A percentile compares a stretch with the other conserved stretches of the same genome.
Evolutionary conservation across 1,140 invertebrate genomes (phyloP).

Genomic region (Hyles vespertilio): DNA sequence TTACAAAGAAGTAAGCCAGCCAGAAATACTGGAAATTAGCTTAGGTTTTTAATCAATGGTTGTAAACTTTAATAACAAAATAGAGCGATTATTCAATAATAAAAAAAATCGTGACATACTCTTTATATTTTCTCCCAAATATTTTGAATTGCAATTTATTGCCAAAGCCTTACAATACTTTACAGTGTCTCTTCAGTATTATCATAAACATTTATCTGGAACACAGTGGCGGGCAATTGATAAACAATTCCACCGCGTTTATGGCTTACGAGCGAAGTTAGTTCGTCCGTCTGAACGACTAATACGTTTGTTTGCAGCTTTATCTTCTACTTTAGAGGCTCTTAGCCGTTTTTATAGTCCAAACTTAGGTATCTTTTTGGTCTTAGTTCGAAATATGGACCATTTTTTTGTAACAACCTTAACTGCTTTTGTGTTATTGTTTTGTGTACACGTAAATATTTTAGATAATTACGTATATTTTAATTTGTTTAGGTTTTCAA

Average conservation of each 20-base stretch:
- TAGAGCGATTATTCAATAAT: too few relatives aligned
- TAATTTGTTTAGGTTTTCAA: too few relatives aligned
- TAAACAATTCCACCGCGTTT: constrained; percentile 38
- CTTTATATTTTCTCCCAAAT: too few relatives aligned
- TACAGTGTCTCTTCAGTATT: neutral
- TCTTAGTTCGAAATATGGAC: constrained; percentile 21
- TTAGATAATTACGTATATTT: too few relatives aligned
- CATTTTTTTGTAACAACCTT: neutral
- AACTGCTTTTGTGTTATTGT: neutral
- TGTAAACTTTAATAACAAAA: too few relatives aligned
- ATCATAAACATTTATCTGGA: constrained; percentile 2
- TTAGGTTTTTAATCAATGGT: too few relatives aligned
- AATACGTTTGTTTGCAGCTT: constrained; percentile 48
- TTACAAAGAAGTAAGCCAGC: too few relatives aligned
- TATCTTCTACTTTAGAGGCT: constrained; percentile 44
- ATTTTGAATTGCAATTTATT: too few relatives aligned
- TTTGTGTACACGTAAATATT: too few relatives aligned
- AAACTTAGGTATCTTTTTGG: constrained; percentile 42
- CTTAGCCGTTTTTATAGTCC: constrained; percentile 57
- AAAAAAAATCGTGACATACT: too few relatives aligned
- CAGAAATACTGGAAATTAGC: too few relatives aligned
- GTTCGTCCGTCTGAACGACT: constrained; percentile 25
- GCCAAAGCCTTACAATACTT: neutral
- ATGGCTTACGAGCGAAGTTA: constrained; percentile 40
- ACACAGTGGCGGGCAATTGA: constrained; percentile 18